These are phyloP conservation scores for Sylvietta virens DNA, from an alignment of 2,113 vertebrate species.

Conservation along the genomic window DNA sequence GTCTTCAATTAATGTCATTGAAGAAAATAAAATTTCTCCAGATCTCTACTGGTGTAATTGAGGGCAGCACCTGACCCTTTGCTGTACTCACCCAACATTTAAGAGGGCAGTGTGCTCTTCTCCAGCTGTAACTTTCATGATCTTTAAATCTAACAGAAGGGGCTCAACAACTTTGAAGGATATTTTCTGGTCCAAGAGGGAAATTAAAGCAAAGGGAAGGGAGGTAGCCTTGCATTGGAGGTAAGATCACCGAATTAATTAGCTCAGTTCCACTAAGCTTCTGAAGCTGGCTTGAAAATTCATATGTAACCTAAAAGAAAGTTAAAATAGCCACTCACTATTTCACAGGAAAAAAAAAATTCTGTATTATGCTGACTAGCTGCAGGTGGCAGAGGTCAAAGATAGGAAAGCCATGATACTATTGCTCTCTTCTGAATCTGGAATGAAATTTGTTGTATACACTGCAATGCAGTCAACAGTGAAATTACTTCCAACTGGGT, in stretches of 20 bases:
- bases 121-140: neutral
- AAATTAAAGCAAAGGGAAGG: neutral
- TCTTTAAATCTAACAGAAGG: neutral
- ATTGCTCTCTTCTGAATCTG: neutral
- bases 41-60: neutral
- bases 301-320: neutral
- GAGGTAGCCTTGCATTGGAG: neutral
- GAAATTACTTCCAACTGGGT: constrained; percentile 11
- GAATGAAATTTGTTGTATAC: neutral
- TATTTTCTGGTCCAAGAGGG: neutral
- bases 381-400: neutral
- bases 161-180: neutral
- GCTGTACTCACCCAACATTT: neutral
- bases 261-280: neutral
- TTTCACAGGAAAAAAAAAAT: neutral
- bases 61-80: neutral
- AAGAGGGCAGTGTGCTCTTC: neutral
- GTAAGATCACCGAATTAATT: neutral
- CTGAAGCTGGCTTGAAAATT: neutral
- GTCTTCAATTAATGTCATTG: neutral
- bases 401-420: neutral
- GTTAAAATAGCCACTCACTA: neutral
- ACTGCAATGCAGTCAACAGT: neutral
- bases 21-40: neutral
- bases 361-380: neutral